Conservation (phyloP, 2,888 invertebrate genomes). For the Mamestra brassicae region DNA sequence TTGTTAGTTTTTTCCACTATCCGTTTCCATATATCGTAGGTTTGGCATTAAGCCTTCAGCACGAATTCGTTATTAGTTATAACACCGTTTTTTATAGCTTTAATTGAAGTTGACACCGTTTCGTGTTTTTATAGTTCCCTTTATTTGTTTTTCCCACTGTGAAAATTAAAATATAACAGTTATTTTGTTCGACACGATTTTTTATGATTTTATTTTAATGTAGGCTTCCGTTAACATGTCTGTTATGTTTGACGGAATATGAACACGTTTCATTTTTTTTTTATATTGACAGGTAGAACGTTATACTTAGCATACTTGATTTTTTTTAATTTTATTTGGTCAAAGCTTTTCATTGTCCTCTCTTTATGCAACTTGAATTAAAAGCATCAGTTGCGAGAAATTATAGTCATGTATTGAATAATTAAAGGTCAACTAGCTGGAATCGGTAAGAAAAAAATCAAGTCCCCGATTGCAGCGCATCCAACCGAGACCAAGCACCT, state of each 20-base stretch:
- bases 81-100: conserved; percentile 79
- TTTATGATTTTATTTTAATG: conserved; percentile 56
- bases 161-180: conserved; percentile 67
- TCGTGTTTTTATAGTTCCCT: conserved; percentile 72
- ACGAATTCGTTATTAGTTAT: conserved; percentile 79
- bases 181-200: conserved; percentile 61
- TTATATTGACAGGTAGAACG: not conserved
- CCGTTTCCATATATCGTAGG: conserved; percentile 54
- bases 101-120: conserved; percentile 83
- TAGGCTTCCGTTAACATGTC: conserved; percentile 43
- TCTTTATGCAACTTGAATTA: no score
- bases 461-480: no score
- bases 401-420: no score
- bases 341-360: no score
- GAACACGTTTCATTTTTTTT: conserved; percentile 19
- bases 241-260: conserved; percentile 13
- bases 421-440: no score
- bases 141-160: conserved; percentile 72
- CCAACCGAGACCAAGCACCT: no score
- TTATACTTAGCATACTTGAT: no score
- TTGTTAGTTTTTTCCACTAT: conserved; percentile 31
- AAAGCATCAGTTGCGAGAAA: no score
- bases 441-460: no score
- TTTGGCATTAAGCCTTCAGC: conserved; percentile 65
- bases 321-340: no score